Conservation (phyloP, 1,140 invertebrate genomes). For the Drosophila nikananu region DNA sequence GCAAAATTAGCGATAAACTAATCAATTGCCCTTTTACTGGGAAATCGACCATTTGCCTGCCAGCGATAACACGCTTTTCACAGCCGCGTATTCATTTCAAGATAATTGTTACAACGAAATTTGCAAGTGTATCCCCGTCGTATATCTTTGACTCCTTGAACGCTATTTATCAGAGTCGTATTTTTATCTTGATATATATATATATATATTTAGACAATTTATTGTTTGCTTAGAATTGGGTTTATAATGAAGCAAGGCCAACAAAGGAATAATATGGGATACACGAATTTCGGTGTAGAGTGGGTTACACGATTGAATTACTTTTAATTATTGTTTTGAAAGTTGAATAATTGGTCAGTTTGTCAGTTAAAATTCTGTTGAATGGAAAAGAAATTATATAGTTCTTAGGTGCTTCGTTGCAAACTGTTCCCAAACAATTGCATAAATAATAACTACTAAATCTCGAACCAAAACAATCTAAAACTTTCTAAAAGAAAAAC, state of each 20-base stretch:
- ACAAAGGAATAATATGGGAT: background rate
- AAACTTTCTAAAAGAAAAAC: background rate
- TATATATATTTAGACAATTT: background rate
- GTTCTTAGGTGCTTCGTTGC: background rate
- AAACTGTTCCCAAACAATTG: background rate
- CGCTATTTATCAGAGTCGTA: background rate
- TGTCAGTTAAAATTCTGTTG: background rate
- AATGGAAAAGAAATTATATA: background rate
- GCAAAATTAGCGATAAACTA: conserved; percentile 40
- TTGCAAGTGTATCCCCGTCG: background rate
- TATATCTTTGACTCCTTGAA: background rate
- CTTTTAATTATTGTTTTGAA: background rate
- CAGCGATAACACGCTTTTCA: conserved; percentile 13
- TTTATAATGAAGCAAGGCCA: background rate
- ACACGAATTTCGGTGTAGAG: background rate
- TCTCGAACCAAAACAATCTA: background rate
- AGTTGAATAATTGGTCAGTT: background rate
- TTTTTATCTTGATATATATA: background rate
- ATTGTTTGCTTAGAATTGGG: background rate
- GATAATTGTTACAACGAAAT: conserved; percentile 15
- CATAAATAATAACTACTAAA: background rate
- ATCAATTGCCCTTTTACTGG: conserved; percentile 38
- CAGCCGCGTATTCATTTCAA: conserved; percentile 7
- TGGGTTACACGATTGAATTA: background rate
- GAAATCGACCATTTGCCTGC: conserved; percentile 25